A percentile compares a stretch with the other conserved stretches of the same genome.
Conservation (phyloP, 2,113 vertebrate species). For the Pachypanchax playfairii region DNA sequence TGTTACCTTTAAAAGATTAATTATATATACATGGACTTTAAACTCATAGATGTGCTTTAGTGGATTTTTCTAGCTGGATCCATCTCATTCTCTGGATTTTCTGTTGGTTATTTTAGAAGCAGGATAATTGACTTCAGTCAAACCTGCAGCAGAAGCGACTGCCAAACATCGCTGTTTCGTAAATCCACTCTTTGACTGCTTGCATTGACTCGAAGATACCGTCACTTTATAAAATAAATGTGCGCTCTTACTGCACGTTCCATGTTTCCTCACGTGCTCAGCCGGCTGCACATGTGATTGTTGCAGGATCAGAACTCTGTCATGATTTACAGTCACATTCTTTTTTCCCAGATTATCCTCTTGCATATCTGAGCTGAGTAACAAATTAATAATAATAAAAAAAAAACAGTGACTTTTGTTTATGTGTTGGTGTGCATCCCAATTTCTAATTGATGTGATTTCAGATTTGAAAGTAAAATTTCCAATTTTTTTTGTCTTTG, state of each 20-base stretch:
- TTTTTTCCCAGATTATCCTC: constrained; percentile 30
- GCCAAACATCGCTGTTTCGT: constrained; percentile 8
- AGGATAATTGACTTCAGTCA: constrained; percentile 57
- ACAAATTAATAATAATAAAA: constrained; percentile 5
- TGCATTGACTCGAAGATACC: constrained; percentile 10
- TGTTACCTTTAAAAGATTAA: not conserved
- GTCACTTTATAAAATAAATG: not conserved
- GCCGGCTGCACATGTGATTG: constrained; percentile 13
- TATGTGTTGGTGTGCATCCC: no score
- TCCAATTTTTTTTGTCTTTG: not conserved
- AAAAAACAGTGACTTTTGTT: not conserved
- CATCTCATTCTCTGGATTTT: not conserved
- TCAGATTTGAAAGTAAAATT: not conserved
- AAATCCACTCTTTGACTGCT: constrained; percentile 14
- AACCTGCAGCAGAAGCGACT: constrained; percentile 29
- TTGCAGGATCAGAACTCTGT: constrained; percentile 36
- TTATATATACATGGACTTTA: not conserved
- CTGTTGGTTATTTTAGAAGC: constrained; percentile 5
- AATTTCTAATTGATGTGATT: not conserved
- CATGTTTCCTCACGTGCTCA: constrained; percentile 5
- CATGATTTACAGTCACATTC: constrained; percentile 46
- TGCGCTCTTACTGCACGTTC: constrained; percentile 4
- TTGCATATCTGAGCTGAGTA: constrained; percentile 33
- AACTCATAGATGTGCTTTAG: constrained; percentile 1
- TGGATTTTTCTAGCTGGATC: constrained; percentile 3